Percentiles rank a stretch among this genome's conserved stretches.
Conservation (phyloP, 2,888 invertebrate species). For the Monoplex corrugatus region DNA sequence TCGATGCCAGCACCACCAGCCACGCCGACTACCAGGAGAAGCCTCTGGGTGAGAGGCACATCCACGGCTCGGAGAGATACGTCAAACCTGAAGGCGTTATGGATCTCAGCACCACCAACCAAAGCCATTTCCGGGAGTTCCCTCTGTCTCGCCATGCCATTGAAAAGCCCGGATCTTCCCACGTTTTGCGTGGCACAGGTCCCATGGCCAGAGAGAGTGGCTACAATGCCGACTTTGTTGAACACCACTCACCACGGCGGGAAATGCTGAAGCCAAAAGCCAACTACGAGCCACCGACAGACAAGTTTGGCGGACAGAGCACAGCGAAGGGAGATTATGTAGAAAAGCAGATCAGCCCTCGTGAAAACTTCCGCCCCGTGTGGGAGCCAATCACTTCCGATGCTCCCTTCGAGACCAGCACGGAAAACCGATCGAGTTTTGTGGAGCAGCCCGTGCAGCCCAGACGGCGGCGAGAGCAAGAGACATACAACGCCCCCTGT, state of each 20-base stretch:
- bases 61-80: conserved; percentile 55
- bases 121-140: conserved; percentile 53
- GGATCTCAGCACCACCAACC: conserved; percentile 72
- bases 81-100: conserved; percentile 72
- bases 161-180: conserved; percentile 55
- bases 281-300: conserved; percentile 71
- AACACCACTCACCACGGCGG: conserved; percentile 23
- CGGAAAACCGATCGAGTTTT: conserved; percentile 45
- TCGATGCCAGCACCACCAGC: conserved; percentile 74
- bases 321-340: conserved; percentile 71
- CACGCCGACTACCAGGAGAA: conserved; percentile 37
- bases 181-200: conserved; percentile 53
- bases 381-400: conserved; percentile 63
- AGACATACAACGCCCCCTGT: conserved; percentile 64
- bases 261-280: conserved; percentile 51
- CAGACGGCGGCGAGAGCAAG: conserved; percentile 60
- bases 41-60: conserved; percentile 30
- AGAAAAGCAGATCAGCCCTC: conserved; percentile 50
- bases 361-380: conserved; percentile 52
- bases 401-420: conserved; percentile 48
- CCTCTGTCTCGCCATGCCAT: conserved; percentile 15
- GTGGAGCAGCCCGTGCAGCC: conserved; percentile 67
- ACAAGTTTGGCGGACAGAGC: conserved; percentile 76
- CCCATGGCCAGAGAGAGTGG: conserved; percentile 48
- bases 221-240: conserved; percentile 48